Evolutionary conservation across 2,113 vertebrate genomes (phyloP), one percentile per base, ranked within the genome.

Genomic region (Conger conger): DNA sequence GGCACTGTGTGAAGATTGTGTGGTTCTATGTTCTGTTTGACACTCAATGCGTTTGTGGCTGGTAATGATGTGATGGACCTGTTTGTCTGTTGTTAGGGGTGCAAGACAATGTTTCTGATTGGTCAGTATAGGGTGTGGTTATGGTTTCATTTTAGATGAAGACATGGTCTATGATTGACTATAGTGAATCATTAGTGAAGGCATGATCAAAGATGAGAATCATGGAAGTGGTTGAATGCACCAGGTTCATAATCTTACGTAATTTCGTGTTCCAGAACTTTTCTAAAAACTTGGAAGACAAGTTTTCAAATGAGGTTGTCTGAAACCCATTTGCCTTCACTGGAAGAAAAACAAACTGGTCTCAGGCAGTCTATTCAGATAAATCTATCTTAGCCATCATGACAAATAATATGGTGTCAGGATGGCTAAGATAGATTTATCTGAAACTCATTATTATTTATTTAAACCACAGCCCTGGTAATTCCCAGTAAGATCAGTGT

Each of bases 21-120:
- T 83, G 53, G 63, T 37, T 79, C 73, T 79, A 42, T 79, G 85
- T 17, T 68, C 18, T 23, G 77, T 37, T n/a, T 81, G 79, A 86
- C 80, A 82, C 45, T 76, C 7, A 37, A 13, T 78, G 35, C 17
- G 33, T 76, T 54, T 86, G 42, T 53, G 68, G 36, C 36, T 27
- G 42, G 79, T 45, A 42, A 60, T 73, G 57, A 76, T 76, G 23
- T 45, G 30, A 33, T 17, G 36, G n/a, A 73, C 68, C 9, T 7
- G 27, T 33, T n/a, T 30, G 68, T 13, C 68, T 4, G n/a, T 30
- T 73, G 7, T 33, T n/a, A 13, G n/a, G 68, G 6, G n/a, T 30
- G 6, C 27, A 33, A 73, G 27, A 73, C 63, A 73, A 27, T 13
- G 63, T 33, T n/a, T 73, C 27, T 78, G 36, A 78, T 53, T 80